phyloP scores from a whole-genome alignment of 92 coral and sea anemone genomes.

The Porites divaricata region DNA sequence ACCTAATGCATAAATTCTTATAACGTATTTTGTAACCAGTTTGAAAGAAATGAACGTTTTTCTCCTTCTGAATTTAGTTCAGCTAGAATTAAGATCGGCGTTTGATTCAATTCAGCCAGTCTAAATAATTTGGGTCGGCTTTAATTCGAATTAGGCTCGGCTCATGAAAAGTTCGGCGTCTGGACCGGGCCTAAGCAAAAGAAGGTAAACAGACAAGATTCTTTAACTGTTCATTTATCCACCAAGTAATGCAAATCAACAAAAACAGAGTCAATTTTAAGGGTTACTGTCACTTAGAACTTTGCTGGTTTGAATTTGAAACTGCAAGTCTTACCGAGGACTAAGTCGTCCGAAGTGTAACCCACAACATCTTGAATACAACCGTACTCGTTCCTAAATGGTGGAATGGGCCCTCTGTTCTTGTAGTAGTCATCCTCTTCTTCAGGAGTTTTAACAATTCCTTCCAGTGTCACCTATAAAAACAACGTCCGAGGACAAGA shows the following conservation, averaged over 20 bases:
- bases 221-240: no score
- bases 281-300: neutral
- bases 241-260: neutral
- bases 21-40: no score
- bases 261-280: neutral
- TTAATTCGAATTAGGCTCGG: no score
- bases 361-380: conserved; percentile 98
- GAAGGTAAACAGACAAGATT: no score
- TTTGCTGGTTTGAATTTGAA: neutral
- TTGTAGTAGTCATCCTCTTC: conserved; percentile 97
- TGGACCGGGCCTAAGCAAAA: no score
- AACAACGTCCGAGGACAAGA: neutral
- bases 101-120: no score
- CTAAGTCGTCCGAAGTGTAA: conserved; percentile 74
- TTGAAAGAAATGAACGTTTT: no score
- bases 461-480: conserved; percentile 91
- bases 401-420: conserved; percentile 97
- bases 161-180: no score
- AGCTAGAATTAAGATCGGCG: no score
- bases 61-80: no score
- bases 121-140: no score
- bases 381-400: conserved; percentile 97
- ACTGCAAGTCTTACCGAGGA: conserved; percentile 53
- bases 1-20: no score
- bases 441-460: conserved; percentile 93